A percentile compares a stretch with the other conserved stretches of the same genome.
phyloP scores from a whole-genome alignment of 2,113 vertebrate genomes.

The Microtus montanus region DNA sequence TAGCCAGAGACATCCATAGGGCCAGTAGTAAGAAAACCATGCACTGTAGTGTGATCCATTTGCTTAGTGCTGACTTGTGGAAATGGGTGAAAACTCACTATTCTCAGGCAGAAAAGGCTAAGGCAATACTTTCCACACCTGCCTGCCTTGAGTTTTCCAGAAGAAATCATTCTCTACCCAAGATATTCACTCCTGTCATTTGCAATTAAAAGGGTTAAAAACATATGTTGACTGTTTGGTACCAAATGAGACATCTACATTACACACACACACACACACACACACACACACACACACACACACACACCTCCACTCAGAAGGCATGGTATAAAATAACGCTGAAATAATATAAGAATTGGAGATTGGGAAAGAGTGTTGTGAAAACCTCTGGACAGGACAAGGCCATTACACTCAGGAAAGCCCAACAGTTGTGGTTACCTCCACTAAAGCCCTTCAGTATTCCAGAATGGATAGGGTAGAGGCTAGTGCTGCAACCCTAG shows the following conservation, averaged over 20 bases:
- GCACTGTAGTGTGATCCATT: not conserved
- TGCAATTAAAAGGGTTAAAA: no score
- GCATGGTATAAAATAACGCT: not conserved
- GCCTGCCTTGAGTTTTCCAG: no score
- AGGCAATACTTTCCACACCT: not conserved
- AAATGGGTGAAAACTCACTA: not conserved
- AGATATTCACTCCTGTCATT: not conserved
- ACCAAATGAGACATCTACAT: no score
- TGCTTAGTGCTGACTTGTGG: not conserved
- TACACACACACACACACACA: no score
- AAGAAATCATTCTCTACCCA: not conserved
- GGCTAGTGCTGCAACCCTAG: not conserved
- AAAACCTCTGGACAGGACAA: not conserved
- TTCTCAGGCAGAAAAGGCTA: not conserved
- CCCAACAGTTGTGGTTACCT: fast-evolving
- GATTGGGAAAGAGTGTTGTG: no score
- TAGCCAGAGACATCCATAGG: not conserved
- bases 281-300: no score
- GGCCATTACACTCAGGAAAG: not conserved
- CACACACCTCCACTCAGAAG: no score
- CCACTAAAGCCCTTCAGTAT: not conserved
- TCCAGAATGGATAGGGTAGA: not conserved
- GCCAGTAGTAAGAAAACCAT: not conserved
- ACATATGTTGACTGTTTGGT: no score
- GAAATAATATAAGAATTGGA: not conserved